Evolutionary conservation across 2,797 vertebrate species (phyloP).

Genomic region (Cyprinodon diabolis): DNA sequence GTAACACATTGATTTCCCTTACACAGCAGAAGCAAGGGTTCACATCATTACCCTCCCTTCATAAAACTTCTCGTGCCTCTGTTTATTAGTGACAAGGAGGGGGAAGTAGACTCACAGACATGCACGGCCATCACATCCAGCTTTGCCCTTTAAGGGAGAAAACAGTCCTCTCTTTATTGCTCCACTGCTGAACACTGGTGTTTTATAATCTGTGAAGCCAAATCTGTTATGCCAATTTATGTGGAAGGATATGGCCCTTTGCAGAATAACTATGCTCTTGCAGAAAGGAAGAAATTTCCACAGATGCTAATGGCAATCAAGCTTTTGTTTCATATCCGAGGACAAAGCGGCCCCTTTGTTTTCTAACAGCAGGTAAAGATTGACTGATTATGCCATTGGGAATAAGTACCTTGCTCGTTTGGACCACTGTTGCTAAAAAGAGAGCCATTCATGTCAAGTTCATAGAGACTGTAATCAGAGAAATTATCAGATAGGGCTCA

Average conservation of each 20-base stretch:
- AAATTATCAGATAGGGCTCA: constrained; percentile 20
- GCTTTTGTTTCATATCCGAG: constrained; percentile 14
- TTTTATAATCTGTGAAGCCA: constrained; percentile 51
- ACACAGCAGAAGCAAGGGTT: constrained; percentile 75
- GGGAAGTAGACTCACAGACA: constrained; percentile 53
- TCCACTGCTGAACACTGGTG: constrained; percentile 36
- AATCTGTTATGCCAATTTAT: constrained; percentile 54
- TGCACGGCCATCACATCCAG: constrained; percentile 45
- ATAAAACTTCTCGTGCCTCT: constrained; percentile 76
- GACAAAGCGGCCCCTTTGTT: constrained; percentile 5
- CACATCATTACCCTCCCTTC: constrained; percentile 78
- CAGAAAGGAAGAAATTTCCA: constrained; percentile 17
- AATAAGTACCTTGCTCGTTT: constrained; percentile 18
- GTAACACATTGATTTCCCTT: constrained; percentile 79
- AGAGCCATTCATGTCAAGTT: constrained; percentile 12
- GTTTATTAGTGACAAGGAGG: constrained; percentile 76
- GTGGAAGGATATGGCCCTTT: constrained; percentile 21
- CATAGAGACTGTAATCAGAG: constrained; percentile 21
- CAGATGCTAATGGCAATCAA: constrained; percentile 15
- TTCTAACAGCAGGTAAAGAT: constrained; percentile 26
- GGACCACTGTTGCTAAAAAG: constrained; percentile 17
- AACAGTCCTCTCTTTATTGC: constrained; percentile 55
- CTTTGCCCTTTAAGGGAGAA: constrained; percentile 51
- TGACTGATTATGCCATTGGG: constrained; percentile 22
- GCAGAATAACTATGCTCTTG: constrained; percentile 13